Percentiles rank a stretch among this genome's conserved stretches.
Conservation (phyloP, 2,888 invertebrate species). For the Enchytraeus crypticus region DNA sequence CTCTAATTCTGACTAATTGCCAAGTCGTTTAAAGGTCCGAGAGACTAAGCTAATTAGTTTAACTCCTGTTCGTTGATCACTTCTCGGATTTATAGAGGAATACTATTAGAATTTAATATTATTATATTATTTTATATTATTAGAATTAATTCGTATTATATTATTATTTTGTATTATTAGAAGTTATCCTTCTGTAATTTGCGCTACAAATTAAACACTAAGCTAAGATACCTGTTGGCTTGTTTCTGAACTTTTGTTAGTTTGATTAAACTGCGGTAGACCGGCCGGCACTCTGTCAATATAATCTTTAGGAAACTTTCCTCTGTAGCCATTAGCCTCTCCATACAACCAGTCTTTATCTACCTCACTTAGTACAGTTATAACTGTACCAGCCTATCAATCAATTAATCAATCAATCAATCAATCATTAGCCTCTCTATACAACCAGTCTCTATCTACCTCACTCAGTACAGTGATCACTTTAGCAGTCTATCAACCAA, state of each 20-base stretch:
- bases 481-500: constrained; percentile 63
- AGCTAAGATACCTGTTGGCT: not conserved
- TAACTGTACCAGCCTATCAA: constrained; percentile 62
- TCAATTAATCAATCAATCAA: too few relatives aligned
- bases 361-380: constrained; percentile 59
- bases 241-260: not conserved
- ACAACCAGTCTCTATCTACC: constrained; percentile 38
- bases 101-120: too few relatives aligned
- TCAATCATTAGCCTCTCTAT: constrained; percentile 29
- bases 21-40: too few relatives aligned
- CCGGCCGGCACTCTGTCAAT: constrained; percentile 58
- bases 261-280: not conserved
- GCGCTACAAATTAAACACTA: not conserved
- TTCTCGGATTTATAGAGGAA: too few relatives aligned
- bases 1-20: too few relatives aligned
- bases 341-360: constrained; percentile 40
- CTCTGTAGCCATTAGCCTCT: constrained; percentile 25
- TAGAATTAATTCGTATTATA: too few relatives aligned
- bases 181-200: too few relatives aligned
- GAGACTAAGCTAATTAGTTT: too few relatives aligned
- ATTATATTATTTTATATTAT: too few relatives aligned
- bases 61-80: too few relatives aligned
- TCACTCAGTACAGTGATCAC: constrained; percentile 62
- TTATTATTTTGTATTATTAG: too few relatives aligned
- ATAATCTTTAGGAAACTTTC: constrained; percentile 56